phyloP scores from a whole-genome alignment of 1,140 invertebrate species.

The Dreissena polymorpha region DNA sequence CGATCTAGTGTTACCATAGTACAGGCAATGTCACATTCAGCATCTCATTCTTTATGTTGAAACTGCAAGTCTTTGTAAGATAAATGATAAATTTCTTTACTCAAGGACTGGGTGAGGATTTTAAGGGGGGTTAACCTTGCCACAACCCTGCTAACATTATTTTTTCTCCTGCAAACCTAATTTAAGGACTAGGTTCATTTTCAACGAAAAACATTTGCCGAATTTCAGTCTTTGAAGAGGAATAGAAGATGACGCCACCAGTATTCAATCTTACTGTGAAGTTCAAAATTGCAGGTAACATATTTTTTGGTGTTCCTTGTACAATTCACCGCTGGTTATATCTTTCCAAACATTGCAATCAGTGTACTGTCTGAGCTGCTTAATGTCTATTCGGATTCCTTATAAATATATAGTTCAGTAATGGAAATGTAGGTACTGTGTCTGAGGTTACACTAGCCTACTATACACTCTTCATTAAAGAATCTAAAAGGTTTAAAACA shows the following conservation, averaged over 20 bases:
- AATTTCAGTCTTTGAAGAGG: slow-evolving; percentile 57
- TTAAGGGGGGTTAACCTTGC: slow-evolving; percentile 57
- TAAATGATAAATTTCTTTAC: slow-evolving; percentile 41
- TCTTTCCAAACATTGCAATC: slow-evolving; percentile 35
- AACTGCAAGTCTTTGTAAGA: slow-evolving; percentile 23
- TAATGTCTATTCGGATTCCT: slow-evolving; percentile 27
- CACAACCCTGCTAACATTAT: slow-evolving; percentile 49
- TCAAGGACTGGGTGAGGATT: slow-evolving; percentile 23
- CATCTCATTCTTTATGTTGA: slow-evolving; percentile 8
- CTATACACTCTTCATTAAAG: not conserved
- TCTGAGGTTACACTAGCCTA: not conserved
- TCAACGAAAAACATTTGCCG: slow-evolving; percentile 58
- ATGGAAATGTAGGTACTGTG: not conserved
- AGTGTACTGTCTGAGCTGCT: slow-evolving; percentile 42
- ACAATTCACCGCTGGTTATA: slow-evolving; percentile 34
- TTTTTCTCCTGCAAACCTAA: slow-evolving; percentile 56
- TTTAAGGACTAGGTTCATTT: slow-evolving; percentile 53
- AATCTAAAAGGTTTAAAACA: no score
- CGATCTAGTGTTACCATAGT: slow-evolving; percentile 31
- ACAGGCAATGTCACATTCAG: slow-evolving; percentile 33
- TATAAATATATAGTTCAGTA: not conserved
- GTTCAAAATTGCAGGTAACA: slow-evolving; percentile 20
- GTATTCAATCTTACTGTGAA: slow-evolving; percentile 51
- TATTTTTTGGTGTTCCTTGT: slow-evolving; percentile 20
- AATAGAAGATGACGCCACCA: slow-evolving; percentile 59